Evolutionary conservation across 2,888 invertebrate genomes (phyloP).

Genomic region (Chironomus tentans): DNA sequence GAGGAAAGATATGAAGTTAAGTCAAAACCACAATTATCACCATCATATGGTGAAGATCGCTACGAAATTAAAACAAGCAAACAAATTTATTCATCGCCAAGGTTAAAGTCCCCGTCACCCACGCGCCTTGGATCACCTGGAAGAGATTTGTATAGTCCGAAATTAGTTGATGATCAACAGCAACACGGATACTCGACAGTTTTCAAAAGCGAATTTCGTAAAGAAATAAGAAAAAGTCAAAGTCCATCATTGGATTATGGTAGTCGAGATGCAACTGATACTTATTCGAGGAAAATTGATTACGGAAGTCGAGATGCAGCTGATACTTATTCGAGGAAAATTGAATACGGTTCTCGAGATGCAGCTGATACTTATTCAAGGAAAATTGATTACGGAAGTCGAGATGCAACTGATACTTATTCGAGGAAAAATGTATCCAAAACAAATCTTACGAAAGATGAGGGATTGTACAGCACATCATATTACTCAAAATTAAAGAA

Average conservation of each 20-base stretch:
- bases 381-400: constrained; percentile 9
- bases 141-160: constrained; percentile 35
- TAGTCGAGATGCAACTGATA: not conserved
- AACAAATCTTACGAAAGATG: constrained; percentile 20
- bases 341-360: constrained; percentile 2
- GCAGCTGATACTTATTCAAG: not conserved
- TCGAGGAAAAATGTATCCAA: constrained; percentile 21
- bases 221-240: constrained; percentile 25
- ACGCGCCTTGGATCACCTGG: constrained; percentile 17
- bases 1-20: constrained; percentile 17
- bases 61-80: constrained; percentile 20
- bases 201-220: constrained; percentile 35
- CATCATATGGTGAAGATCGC: constrained; percentile 21
- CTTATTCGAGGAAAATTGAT: constrained; percentile 9
- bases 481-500: constrained; percentile 30
- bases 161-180: constrained; percentile 31
- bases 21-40: constrained; percentile 19
- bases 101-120: constrained; percentile 34
- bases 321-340: constrained; percentile 7
- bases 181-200: constrained; percentile 33
- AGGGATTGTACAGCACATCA: constrained; percentile 27
- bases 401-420: constrained; percentile 1
- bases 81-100: constrained; percentile 30
- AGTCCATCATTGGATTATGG: constrained; percentile 15
- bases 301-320: not conserved